A percentile compares a stretch with the other conserved stretches of the same genome.
Conservation (phyloP, 2,113 vertebrate genomes). For the Sprattus sprattus region DNA sequence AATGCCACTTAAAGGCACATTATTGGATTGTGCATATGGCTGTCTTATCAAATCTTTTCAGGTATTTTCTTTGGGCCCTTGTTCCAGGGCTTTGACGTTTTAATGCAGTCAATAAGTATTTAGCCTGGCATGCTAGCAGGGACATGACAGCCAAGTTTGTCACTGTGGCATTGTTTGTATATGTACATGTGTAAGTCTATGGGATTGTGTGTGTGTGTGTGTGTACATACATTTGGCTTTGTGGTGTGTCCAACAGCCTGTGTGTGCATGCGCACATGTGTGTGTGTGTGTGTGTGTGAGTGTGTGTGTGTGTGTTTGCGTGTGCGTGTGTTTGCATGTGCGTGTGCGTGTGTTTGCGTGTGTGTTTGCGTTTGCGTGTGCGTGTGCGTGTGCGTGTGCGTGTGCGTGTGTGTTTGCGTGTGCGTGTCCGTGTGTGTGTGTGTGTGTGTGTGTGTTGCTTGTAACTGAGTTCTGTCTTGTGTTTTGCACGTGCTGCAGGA, state of each 20-base stretch:
- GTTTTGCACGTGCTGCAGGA: constrained; percentile 71
- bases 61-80: constrained; percentile 20
- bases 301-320: background rate
- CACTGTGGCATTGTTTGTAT: background rate
- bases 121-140: constrained; percentile 6
- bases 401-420: constrained; percentile 22
- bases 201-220: background rate
- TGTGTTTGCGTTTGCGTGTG: background rate
- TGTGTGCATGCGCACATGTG: background rate
- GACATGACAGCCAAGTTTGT: background rate
- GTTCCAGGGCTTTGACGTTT: background rate
- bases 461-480: constrained; percentile 20
- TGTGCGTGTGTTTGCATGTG: background rate
- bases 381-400: constrained; percentile 30
- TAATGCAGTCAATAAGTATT: constrained; percentile 25
- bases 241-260: background rate
- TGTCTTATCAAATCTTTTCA: constrained; percentile 38
- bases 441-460: constrained; percentile 34
- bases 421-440: constrained; percentile 19
- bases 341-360: constrained; percentile 10
- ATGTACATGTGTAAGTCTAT: background rate
- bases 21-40: constrained; percentile 42
- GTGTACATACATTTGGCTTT: background rate
- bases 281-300: background rate
- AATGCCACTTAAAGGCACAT: constrained; percentile 48